Evolutionary conservation across 2,113 vertebrate species (phyloP).

Genomic region (Boleophthalmus pectinirostris): DNA sequence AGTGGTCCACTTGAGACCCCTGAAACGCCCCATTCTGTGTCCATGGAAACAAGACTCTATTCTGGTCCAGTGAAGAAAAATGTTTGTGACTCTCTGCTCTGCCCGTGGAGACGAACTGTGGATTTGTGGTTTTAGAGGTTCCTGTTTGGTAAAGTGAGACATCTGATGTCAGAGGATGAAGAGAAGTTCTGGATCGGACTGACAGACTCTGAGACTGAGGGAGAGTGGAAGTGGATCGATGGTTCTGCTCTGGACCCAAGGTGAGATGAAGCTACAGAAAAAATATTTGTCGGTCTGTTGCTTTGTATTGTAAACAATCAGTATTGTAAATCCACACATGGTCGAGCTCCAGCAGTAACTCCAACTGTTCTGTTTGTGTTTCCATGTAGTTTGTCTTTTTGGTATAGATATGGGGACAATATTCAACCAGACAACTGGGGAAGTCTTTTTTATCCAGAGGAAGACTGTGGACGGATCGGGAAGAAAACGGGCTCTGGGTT

Average conservation of each 20-base stretch:
- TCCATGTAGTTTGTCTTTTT: constrained; percentile 28
- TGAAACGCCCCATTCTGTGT: too few species aligned
- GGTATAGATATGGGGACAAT: rapidly evolving
- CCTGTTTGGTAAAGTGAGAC: rapidly evolving
- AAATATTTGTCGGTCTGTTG: too few species aligned
- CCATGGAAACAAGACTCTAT: too few species aligned
- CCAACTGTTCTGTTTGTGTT: not conserved
- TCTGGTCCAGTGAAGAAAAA: too few species aligned
- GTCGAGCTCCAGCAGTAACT: not conserved
- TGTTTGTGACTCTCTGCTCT: too few species aligned
- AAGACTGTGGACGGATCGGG: constrained; percentile 57
- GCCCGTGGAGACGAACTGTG: too few species aligned
- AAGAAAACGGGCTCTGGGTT: rapidly evolving
- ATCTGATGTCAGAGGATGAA: too few species aligned
- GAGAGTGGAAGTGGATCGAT: constrained; percentile 54
- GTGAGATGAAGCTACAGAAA: constrained; percentile 18
- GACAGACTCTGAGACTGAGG: constrained; percentile 25
- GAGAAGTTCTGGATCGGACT: constrained; percentile 68
- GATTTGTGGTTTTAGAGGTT: too few species aligned
- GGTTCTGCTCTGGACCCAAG: constrained; percentile 2
- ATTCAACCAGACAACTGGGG: constrained; percentile 37
- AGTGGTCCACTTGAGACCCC: not conserved
- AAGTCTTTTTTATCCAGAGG: not conserved
- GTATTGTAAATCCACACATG: too few species aligned
- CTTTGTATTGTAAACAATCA: too few species aligned